A percentile compares a stretch with the other conserved stretches of the same genome.
phyloP scores from a whole-genome alignment of 2,888 invertebrate genomes.

The Agriotes lineatus region DNA sequence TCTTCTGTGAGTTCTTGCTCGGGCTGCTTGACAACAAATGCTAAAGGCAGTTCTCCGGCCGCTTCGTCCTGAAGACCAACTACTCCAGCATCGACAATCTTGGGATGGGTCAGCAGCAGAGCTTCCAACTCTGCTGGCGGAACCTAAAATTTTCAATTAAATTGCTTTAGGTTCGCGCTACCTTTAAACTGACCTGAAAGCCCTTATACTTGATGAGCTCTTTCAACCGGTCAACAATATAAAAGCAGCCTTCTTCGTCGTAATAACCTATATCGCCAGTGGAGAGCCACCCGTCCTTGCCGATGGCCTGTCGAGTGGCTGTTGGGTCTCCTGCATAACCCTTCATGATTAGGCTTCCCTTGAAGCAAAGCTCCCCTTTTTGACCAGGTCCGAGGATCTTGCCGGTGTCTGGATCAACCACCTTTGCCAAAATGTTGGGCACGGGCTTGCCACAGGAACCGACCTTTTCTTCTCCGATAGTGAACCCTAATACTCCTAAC shows the following conservation, averaged over 20 bases:
- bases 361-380: constrained; percentile 85
- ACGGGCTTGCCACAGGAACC: constrained; percentile 76
- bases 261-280: constrained; percentile 89
- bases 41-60: constrained; percentile 83
- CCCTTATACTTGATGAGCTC: constrained; percentile 94
- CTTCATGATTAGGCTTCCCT: constrained; percentile 72
- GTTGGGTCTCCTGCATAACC: constrained; percentile 78
- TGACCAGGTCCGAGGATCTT: constrained; percentile 72
- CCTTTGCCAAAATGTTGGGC: constrained; percentile 73
- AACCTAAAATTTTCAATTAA: constrained; percentile 65
- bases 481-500: constrained; percentile 67
- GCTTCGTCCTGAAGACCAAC: constrained; percentile 81
- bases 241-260: constrained; percentile 83
- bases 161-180: not conserved
- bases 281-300: constrained; percentile 81
- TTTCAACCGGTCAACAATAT: constrained; percentile 86
- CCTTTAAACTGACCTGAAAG: constrained; percentile 74
- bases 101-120: constrained; percentile 77
- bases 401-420: constrained; percentile 74
- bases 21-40: constrained; percentile 78
- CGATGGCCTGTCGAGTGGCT: constrained; percentile 75
- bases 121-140: constrained; percentile 91
- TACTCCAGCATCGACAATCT: constrained; percentile 84
- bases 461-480: constrained; percentile 62
- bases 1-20: constrained; percentile 66